Conservation (phyloP, 2,888 invertebrate genomes). For the Melipona bicolor region DNA sequence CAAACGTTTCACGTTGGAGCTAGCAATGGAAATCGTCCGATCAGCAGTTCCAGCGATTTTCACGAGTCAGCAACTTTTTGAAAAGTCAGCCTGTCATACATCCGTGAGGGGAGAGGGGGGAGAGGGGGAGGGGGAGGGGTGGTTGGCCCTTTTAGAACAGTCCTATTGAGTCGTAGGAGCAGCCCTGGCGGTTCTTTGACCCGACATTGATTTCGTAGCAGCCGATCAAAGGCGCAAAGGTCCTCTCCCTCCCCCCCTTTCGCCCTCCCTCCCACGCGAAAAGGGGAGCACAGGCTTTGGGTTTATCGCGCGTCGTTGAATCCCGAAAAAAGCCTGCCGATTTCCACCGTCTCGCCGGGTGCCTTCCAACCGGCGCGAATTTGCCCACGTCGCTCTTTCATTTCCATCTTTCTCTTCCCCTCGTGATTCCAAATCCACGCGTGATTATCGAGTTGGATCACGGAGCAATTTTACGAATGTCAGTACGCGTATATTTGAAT, state of each 20-base stretch:
- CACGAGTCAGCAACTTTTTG: constrained; percentile 10
- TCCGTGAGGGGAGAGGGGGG: background rate
- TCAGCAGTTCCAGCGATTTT: constrained; percentile 5
- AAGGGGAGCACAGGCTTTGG: constrained; percentile 22
- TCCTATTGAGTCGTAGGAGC: constrained; percentile 21
- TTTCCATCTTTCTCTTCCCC: too few relatives aligned
- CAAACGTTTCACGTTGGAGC: background rate
- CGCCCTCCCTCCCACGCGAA: background rate
- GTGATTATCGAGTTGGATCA: too few relatives aligned
- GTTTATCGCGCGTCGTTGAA: constrained; percentile 40
- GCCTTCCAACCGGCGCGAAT: background rate
- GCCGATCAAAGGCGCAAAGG: constrained; percentile 43
- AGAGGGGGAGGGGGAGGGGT: too few relatives aligned
- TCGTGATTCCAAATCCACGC: too few relatives aligned
- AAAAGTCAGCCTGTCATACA: constrained; percentile 9
- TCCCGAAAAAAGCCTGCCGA: constrained; percentile 18
- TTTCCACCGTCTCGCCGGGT: constrained; percentile 1
- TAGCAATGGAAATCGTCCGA: background rate
- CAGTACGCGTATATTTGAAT: too few relatives aligned
- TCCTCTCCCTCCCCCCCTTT: background rate
- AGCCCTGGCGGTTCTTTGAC: constrained; percentile 38
- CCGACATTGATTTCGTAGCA: constrained; percentile 41
- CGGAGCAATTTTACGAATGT: too few relatives aligned
- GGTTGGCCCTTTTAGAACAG: background rate
- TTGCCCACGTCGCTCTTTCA: background rate